A percentile compares a stretch with the other conserved stretches of the same genome.
phyloP scores from a whole-genome alignment of 2,888 invertebrate genomes.

The Slavum lentiscoides region DNA sequence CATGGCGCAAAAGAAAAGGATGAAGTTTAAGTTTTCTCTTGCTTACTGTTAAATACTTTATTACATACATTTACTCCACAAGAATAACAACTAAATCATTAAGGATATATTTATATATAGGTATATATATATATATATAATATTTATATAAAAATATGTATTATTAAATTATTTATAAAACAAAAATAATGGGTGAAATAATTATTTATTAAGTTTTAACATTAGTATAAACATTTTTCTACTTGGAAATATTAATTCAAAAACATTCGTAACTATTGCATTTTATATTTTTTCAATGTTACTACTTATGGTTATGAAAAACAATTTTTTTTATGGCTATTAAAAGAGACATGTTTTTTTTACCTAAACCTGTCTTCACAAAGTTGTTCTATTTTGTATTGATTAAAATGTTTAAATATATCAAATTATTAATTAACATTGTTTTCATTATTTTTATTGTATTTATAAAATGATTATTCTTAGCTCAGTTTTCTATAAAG shows the following conservation, averaged over 20 bases:
- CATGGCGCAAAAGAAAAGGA: constrained; percentile 99
- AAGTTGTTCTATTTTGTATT: not conserved
- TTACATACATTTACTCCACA: constrained; percentile 3
- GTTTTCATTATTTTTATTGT: too few relatives aligned
- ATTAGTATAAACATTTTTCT: constrained; percentile 2
- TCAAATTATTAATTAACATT: too few relatives aligned
- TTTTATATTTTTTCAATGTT: not conserved
- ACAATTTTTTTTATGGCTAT: constrained; percentile 9
- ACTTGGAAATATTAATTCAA: constrained; percentile 20
- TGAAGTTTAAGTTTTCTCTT: constrained; percentile 62
- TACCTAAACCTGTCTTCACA: not conserved
- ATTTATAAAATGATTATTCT: too few relatives aligned
- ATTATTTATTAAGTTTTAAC: constrained; percentile 48
- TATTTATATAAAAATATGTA: constrained; percentile 11
- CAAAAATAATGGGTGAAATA: constrained; percentile 21
- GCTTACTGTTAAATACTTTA: constrained; percentile 11
- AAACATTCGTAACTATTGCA: constrained; percentile 14
- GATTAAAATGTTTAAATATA: too few relatives aligned
- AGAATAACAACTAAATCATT: constrained; percentile 34
- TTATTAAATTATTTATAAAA: constrained; percentile 19
- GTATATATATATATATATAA: not conserved
- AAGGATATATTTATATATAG: constrained; percentile 20
- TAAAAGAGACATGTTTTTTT: not conserved
- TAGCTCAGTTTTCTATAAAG: too few relatives aligned
- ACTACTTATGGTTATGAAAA: not conserved